Percentiles rank a stretch among this genome's conserved stretches.
These are phyloP conservation scores for Zosterops hypoxanthus DNA, from an alignment of 2,113 vertebrate genomes.

Conservation along the genomic window DNA sequence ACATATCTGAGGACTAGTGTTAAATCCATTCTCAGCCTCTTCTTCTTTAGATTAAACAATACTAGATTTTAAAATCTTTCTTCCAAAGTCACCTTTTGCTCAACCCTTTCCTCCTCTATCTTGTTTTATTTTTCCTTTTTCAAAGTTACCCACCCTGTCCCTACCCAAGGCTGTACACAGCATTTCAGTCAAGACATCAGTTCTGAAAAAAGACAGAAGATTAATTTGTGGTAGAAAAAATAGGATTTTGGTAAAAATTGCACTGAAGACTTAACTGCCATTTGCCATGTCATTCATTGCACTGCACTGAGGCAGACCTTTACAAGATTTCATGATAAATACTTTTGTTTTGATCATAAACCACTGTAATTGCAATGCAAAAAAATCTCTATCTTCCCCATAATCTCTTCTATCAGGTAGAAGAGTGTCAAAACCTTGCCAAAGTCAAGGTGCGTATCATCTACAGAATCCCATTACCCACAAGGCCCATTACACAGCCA, in stretches of 20 bases:
- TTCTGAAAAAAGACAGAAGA: neutral
- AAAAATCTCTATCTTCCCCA: neutral
- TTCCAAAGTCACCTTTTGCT: neutral
- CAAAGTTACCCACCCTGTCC: neutral
- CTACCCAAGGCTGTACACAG: neutral
- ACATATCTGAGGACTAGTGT: neutral
- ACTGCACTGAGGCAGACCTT: neutral
- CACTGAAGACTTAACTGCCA: neutral
- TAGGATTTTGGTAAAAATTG: neutral
- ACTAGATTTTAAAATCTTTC: neutral
- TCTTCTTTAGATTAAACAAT: neutral
- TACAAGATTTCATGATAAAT: neutral
- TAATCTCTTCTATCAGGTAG: neutral
- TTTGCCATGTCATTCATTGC: neutral
- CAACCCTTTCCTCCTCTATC: neutral
- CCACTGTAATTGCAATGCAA: neutral
- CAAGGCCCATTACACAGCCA: conserved; percentile 4
- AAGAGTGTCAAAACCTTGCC: neutral
- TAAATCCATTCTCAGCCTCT: neutral
- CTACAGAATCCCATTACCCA: neutral
- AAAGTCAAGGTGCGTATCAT: neutral
- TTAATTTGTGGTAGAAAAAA: neutral
- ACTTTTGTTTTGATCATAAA: neutral
- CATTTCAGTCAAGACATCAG: neutral
- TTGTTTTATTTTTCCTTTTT: neutral